phyloP scores from a whole-genome alignment of 2,797 vertebrate species.

The Sciurus carolinensis region DNA sequence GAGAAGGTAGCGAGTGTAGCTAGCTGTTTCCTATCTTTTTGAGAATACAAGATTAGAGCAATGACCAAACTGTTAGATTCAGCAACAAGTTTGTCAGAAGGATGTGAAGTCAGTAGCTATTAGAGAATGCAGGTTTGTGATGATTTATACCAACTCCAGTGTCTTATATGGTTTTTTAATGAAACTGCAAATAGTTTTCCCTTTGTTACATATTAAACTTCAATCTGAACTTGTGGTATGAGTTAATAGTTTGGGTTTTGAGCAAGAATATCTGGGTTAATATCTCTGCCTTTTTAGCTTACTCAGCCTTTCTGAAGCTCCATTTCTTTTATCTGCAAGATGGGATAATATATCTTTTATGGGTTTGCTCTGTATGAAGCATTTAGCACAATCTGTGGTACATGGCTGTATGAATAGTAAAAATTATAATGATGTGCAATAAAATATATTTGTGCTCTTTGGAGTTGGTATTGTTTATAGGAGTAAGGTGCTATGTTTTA shows the following conservation, averaged over 20 bases:
- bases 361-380: slow-evolving; percentile 22
- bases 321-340: neutral
- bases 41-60: neutral
- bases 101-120: neutral
- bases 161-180: neutral
- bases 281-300: neutral
- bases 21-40: neutral
- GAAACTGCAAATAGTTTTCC: slow-evolving; percentile 12
- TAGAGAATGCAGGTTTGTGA: neutral
- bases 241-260: neutral
- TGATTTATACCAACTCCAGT: neutral
- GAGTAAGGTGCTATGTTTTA: slow-evolving; percentile 23
- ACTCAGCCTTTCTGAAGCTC: neutral
- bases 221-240: neutral
- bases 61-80: neutral
- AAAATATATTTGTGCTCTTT: slow-evolving; percentile 29
- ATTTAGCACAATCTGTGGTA: neutral
- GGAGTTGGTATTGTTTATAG: neutral
- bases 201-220: neutral
- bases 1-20: neutral
- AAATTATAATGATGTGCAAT: neutral
- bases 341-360: neutral
- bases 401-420: neutral
- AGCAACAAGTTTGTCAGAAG: neutral
- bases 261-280: neutral